A percentile compares a stretch with the other conserved stretches of the same genome.
Conservation (phyloP, 2,113 vertebrate species). For the Heteronetta atricapilla region DNA sequence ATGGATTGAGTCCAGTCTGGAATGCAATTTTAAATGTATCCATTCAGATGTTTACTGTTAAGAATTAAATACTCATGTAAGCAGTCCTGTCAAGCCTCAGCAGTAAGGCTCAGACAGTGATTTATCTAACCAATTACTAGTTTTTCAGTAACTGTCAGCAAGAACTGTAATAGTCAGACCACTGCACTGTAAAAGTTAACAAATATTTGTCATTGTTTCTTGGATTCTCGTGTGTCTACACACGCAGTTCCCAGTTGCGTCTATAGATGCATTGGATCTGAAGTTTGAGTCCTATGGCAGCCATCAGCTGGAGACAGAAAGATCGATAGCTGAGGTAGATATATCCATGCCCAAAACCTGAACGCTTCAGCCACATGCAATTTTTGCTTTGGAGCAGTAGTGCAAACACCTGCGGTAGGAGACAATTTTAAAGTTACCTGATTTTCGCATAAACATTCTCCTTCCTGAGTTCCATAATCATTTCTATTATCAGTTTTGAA, state of each 20-base stretch:
- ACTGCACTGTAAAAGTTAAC: not conserved
- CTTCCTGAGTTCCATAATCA: not conserved
- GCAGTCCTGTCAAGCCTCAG: not conserved
- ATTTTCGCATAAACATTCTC: not conserved
- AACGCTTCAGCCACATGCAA: not conserved
- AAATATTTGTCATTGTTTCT: not conserved
- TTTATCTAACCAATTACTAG: not conserved
- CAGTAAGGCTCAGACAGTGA: not conserved
- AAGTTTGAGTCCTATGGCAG: not conserved
- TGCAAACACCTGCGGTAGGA: not conserved
- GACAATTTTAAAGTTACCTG: not conserved
- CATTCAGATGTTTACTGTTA: not conserved
- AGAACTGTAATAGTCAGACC: not conserved
- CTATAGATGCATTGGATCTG: not conserved
- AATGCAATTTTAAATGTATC: not conserved
- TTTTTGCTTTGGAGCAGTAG: not conserved
- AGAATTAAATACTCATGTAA: not conserved
- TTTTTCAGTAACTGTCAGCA: not conserved
- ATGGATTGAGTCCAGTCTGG: not conserved
- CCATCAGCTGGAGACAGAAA: not conserved
- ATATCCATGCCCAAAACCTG: rapidly evolving
- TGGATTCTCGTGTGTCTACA: not conserved
- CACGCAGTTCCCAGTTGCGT: not conserved
- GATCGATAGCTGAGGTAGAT: not conserved
- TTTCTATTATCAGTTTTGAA: not conserved